Percentiles rank a stretch among this genome's conserved stretches.
These are phyloP conservation scores for Chrysodeixis includens DNA, from an alignment of 2,888 invertebrate species.

Conservation along the genomic window DNA sequence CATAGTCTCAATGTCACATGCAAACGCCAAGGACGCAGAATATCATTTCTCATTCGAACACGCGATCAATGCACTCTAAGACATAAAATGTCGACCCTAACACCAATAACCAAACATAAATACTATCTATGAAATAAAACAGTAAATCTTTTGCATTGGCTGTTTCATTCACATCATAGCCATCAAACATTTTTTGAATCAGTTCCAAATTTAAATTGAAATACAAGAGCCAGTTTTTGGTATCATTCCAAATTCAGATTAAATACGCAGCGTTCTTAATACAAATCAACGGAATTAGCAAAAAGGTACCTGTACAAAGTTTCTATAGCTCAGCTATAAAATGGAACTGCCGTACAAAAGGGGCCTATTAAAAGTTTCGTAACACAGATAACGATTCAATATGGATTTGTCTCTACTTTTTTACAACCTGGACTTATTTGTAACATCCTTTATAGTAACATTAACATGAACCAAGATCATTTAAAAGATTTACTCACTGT, in stretches of 20 bases:
- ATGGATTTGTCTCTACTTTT: slow-evolving; percentile 4
- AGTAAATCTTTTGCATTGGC: background rate
- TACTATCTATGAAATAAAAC: background rate
- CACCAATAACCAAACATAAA: slow-evolving; percentile 12
- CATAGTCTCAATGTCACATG: slow-evolving; percentile 60
- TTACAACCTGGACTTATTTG: background rate
- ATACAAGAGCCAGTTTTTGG: slow-evolving; percentile 12
- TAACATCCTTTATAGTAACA: background rate
- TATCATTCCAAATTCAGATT: slow-evolving; percentile 2
- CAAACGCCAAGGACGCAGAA: slow-evolving; percentile 51
- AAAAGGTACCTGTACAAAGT: slow-evolving; percentile 23
- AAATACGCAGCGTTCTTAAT: slow-evolving; percentile 19
- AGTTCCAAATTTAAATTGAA: slow-evolving; percentile 41
- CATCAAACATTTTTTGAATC: slow-evolving; percentile 20
- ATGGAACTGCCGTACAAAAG: slow-evolving; percentile 21
- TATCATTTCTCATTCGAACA: slow-evolving; percentile 53
- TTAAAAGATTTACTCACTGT: background rate
- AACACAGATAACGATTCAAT: slow-evolving; percentile 16
- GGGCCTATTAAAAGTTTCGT: slow-evolving; percentile 16
- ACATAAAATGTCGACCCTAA: slow-evolving; percentile 17
- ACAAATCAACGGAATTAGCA: slow-evolving; percentile 21
- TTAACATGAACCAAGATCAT: too few species aligned
- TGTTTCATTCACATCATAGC: slow-evolving; percentile 1
- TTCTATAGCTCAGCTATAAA: slow-evolving; percentile 26
- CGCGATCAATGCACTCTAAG: slow-evolving; percentile 69